Percentiles rank a stretch among this genome's conserved stretches.
These are phyloP conservation scores for Bombus impatiens DNA, from an alignment of 1,140 invertebrate genomes.

Conservation along the genomic window DNA sequence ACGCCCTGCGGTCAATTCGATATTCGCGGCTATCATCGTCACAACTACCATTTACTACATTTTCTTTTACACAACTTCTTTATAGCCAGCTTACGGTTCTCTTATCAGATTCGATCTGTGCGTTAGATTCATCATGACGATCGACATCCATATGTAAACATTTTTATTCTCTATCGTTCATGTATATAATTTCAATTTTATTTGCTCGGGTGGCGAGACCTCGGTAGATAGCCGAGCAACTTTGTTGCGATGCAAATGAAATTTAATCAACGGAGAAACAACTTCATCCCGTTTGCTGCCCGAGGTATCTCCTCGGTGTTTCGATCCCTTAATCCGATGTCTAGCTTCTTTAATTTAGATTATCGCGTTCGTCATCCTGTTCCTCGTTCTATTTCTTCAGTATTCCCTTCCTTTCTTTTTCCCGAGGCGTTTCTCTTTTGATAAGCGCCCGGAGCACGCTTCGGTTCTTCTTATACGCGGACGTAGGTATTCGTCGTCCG, in stretches of 20 bases:
- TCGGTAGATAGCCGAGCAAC: conserved; percentile 8
- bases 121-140: background rate
- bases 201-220: background rate
- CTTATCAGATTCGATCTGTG: background rate
- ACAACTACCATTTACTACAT: background rate
- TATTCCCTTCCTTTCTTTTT: background rate
- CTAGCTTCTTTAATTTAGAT: conserved; percentile 50
- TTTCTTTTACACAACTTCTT: background rate
- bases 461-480: background rate
- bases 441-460: background rate
- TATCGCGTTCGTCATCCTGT: conserved; percentile 34
- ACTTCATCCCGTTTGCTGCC: conserved; percentile 33
- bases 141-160: too few relatives aligned
- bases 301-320: conserved; percentile 13
- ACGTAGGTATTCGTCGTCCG: background rate
- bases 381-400: background rate
- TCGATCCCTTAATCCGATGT: conserved; percentile 39
- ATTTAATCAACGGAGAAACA: conserved; percentile 46
- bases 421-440: background rate
- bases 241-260: conserved; percentile 44
- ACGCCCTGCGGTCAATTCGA: conserved; percentile 34
- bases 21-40: conserved; percentile 19
- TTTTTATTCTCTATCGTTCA: too few relatives aligned
- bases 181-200: background rate
- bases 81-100: background rate